Evolutionary conservation across 2,797 vertebrate species (phyloP).

Genomic region (Thaleichthys pacificus): DNA sequence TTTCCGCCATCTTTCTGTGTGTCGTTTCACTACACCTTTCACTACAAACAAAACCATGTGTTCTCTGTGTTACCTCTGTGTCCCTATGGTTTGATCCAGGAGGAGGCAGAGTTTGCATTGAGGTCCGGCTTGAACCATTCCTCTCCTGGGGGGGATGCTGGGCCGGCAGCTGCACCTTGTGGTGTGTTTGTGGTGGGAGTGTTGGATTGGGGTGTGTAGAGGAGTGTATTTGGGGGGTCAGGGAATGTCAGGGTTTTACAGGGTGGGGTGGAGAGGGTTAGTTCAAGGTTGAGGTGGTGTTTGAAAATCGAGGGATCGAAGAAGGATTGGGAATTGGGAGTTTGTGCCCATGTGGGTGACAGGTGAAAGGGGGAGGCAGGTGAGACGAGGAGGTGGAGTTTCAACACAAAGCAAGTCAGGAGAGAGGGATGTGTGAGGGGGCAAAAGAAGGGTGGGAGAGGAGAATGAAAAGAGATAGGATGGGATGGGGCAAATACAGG

Average conservation of each 20-base stretch:
- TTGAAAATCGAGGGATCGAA: constrained; percentile 8
- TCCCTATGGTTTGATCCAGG: constrained; percentile 81
- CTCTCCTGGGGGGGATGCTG: constrained; percentile 65
- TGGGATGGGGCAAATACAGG: neutral
- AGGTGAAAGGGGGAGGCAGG: constrained; percentile 13
- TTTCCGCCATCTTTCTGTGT: neutral
- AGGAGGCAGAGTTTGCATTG: constrained; percentile 77
- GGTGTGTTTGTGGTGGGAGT: constrained; percentile 38
- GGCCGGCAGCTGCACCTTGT: constrained; percentile 70
- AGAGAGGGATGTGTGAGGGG: neutral
- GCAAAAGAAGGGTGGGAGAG: neutral
- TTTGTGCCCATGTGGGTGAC: constrained; percentile 8
- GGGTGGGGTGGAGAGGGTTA: neutral
- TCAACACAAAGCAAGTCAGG: neutral
- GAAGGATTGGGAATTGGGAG: constrained; percentile 30
- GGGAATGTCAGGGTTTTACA: constrained; percentile 13
- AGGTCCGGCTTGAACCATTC: constrained; percentile 79
- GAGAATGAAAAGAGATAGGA: neutral
- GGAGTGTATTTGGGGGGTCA: constrained; percentile 12
- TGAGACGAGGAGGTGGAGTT: neutral
- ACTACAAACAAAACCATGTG: constrained; percentile 2
- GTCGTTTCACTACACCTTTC: neutral
- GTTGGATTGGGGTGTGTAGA: constrained; percentile 18
- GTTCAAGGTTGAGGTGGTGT: constrained; percentile 23
- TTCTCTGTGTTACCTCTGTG: constrained; percentile 55